Base-by-base conservation (phyloP, 2,888 invertebrate species). In the Gryllus longicercus region DNA sequence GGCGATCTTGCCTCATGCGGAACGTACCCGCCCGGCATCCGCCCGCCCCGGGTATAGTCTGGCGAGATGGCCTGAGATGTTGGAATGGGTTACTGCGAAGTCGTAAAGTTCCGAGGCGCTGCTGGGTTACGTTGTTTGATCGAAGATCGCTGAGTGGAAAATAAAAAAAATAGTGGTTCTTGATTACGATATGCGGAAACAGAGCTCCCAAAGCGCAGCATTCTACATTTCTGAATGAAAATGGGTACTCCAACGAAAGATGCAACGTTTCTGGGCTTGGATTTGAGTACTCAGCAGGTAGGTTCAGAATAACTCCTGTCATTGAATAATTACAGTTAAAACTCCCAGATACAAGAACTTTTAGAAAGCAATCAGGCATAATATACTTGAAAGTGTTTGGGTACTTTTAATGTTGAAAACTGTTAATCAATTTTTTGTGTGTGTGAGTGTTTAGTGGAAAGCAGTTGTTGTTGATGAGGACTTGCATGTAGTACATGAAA, bases 241-340 rank as follows among this genome's bases (percentile, higher is more conserved):
- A 63, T 63, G 63, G n/a, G 63, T 63, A 63, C 63, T 63, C n/a
- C 63, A 81, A 50, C 82, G 82, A 78, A 25, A 75, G 75, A 25
- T n/a, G 88, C 88, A 86, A 92, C 92, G 84, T 95, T 92, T 89
- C 90, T 96, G 85, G 95, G 95, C 81, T 90, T 96, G 85, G 96
- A 96, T 90, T 91, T 95, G 86, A 95, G 95, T 87, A 95, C 96
- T 25, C 95, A 96, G 88, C 94, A 94, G 92, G 95, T 94, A 88
- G 87, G 88, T 86, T 63, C 63, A 38, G 8, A 38, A 38, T 38
- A 38, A 38, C 38, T 38, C 25, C 2, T 38, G 4, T 38, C 38
- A 8, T 38, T 8, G 38, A 38, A 79, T 80, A 79, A 80, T 25
- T 79, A 75, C 50, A 49, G 74, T 75, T 25, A 81, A 82, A 81